Percentiles rank a stretch among this genome's conserved stretches.
phyloP scores from a whole-genome alignment of 2,797 vertebrate genomes.

The Trichosurus vulpecula region DNA sequence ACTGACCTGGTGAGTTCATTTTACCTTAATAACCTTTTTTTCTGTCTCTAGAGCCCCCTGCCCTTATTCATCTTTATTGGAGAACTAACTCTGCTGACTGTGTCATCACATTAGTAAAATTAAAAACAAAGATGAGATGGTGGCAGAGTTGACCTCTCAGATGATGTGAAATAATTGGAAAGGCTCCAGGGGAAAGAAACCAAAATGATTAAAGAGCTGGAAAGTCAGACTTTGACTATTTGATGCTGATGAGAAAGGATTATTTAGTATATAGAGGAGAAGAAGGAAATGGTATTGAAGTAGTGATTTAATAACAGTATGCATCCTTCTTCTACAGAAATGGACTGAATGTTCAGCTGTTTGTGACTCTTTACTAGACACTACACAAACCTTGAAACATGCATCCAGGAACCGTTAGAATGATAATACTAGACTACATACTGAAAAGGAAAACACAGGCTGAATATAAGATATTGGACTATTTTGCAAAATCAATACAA shows the following conservation, averaged over 20 bases:
- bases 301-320: too few species aligned
- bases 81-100: background rate
- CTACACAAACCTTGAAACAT: background rate
- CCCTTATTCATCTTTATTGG: background rate
- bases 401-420: background rate
- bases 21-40: background rate
- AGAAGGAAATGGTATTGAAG: background rate
- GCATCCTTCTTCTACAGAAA: background rate
- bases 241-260: slow-evolving; percentile 12
- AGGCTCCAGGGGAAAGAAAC: slow-evolving; percentile 25
- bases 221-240: background rate
- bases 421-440: background rate
- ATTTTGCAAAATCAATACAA: background rate
- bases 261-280: background rate
- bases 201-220: slow-evolving; percentile 15
- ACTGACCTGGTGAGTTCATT: background rate
- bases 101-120: background rate
- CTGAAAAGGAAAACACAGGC: background rate
- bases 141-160: background rate
- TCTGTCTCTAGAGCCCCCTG: background rate
- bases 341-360: background rate
- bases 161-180: background rate
- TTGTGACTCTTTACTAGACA: background rate
- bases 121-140: background rate
- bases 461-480: background rate